Evolutionary conservation across 2,113 vertebrate species (phyloP).

Genomic region (Psephotus haematonotus): DNA sequence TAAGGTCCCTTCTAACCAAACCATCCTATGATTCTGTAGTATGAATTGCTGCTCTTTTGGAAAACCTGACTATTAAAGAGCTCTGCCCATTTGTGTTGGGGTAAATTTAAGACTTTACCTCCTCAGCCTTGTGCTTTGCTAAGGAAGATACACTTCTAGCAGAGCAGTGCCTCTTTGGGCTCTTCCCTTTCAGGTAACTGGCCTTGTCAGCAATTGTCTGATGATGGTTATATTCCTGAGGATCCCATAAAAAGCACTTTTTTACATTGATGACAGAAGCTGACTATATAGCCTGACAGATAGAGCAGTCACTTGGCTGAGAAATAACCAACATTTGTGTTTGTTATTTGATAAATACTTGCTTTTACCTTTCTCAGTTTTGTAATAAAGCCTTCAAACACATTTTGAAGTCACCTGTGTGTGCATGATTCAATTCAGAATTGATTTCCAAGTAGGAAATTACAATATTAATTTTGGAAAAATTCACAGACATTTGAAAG

Average conservation of each 20-base stretch:
- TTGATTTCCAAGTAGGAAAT: not conserved
- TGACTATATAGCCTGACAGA: not conserved
- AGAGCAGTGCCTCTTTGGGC: not conserved
- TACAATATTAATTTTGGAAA: not conserved
- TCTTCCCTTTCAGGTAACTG: not conserved
- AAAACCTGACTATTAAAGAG: not conserved
- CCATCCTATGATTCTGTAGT: not conserved
- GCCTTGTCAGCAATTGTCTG: not conserved
- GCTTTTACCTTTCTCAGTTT: not conserved
- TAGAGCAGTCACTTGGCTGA: not conserved
- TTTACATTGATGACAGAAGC: not conserved
- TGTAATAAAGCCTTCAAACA: not conserved
- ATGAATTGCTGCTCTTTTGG: not conserved
- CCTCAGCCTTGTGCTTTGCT: not conserved
- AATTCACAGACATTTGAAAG: not conserved
- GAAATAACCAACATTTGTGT: not conserved
- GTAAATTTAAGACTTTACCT: not conserved
- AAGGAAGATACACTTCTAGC: not conserved
- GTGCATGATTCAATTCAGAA: not conserved
- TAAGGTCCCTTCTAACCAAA: not conserved
- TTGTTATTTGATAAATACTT: not conserved
- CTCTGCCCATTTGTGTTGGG: not conserved
- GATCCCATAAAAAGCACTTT: not conserved
- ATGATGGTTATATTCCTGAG: not conserved
- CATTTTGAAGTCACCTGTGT: not conserved